Evolutionary conservation across 2,797 vertebrate species (phyloP), one percentile per base, ranked within the genome.

Genomic region (Chaenodraco wilsoni): DNA sequence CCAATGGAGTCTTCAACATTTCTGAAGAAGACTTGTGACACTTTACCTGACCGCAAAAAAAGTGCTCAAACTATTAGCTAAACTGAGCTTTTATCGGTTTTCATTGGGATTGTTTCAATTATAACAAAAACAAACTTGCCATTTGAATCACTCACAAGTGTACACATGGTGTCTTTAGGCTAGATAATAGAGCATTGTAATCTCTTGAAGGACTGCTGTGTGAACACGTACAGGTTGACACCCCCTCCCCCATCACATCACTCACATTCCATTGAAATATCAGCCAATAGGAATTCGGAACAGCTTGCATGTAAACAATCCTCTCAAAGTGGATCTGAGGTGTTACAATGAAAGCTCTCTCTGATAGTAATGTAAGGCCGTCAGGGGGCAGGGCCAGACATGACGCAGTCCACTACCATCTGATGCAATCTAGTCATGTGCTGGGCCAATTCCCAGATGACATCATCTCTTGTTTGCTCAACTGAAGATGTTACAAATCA

Each of bases 371-470:
- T 51, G 17, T 52, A 27, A 63, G 9, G 31, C 16, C 7, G 13
- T 12, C 14, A 52, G 6, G 66, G 61, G 56, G 67, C 0, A 33
- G 70, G 2, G 54, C 51, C 56, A 13, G 44, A 10, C 5, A 13
- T 27, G 57, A 63, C 41, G n/a, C 11, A 2, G n/a, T 59, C 79
- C 46, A 65, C 68, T 23, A n/a, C 9, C 21, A 11, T 17, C 44
- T 78, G 67, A 80, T 12, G 60, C 44, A 79, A 71, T n/a, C 21
- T 2, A 45, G 12, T 37, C 48, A 66, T 31, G 14, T 1, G 0
- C 27, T 66, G 51, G 13, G 46, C 10, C 9, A 0, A 63, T 81
- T 81, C 43, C 67, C 1, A 33, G 12, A 65, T 76, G 54, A 83
- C 65, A 13, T 33, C 3, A 78, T 9, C 15, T 41, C 33, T 4